Evolutionary conservation across 2,888 invertebrate genomes (phyloP).

Genomic region (Ennomos erosarius): DNA sequence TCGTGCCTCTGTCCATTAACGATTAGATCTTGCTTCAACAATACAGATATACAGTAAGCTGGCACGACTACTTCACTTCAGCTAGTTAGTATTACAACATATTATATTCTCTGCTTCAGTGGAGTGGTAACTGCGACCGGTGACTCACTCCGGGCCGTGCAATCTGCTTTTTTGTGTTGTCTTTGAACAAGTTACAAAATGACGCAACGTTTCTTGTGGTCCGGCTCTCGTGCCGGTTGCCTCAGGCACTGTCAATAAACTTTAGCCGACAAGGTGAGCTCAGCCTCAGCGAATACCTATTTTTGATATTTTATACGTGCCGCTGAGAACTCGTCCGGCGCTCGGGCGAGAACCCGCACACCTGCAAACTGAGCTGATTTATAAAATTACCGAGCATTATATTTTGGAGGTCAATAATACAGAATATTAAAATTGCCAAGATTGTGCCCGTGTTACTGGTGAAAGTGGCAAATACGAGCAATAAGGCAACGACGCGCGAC

Average conservation of each 20-base stretch:
- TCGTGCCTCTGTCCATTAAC: constrained; percentile 9
- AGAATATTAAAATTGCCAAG: constrained; percentile 55
- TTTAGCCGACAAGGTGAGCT: constrained; percentile 76
- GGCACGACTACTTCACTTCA: constrained; percentile 9
- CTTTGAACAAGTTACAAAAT: constrained; percentile 62
- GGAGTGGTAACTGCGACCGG: constrained; percentile 20
- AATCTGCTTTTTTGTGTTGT: constrained; percentile 62
- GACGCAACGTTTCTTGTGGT: constrained; percentile 72
- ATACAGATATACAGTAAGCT: constrained; percentile 1
- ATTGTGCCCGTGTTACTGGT: constrained; percentile 71
- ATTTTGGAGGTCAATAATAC: constrained; percentile 65
- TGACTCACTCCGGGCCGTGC: constrained; percentile 64
- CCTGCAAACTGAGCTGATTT: constrained; percentile 28
- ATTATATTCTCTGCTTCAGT: constrained; percentile 4
- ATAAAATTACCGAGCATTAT: constrained; percentile 31
- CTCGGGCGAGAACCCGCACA: constrained; percentile 53
- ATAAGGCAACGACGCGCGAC: constrained; percentile 80
- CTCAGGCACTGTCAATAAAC: constrained; percentile 82
- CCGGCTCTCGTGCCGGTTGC: constrained; percentile 57
- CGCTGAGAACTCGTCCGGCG: constrained; percentile 46
- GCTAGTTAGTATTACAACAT: too few relatives aligned
- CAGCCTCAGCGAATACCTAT: constrained; percentile 50
- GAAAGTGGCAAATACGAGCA: constrained; percentile 80
- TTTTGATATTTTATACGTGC: constrained; percentile 63
- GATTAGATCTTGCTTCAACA: constrained; percentile 15